These are phyloP conservation scores for Strigops habroptila DNA, from an alignment of 2,113 vertebrate genomes.

Conservation along the genomic window DNA sequence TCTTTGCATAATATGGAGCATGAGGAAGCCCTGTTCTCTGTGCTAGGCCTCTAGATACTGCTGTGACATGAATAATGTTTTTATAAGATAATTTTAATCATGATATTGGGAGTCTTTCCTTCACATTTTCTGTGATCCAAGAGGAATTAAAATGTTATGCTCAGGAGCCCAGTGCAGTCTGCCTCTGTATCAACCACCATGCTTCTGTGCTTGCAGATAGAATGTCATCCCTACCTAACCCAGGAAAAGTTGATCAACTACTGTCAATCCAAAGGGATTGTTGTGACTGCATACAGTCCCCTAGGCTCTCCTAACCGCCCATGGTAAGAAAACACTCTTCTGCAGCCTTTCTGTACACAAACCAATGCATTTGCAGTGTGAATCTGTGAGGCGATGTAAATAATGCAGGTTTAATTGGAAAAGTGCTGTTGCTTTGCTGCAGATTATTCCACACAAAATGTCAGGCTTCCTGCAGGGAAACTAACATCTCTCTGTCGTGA, in stretches of 20 bases:
- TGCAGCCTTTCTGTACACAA: background rate
- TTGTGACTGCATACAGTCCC: slow-evolving; percentile 85
- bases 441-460: background rate
- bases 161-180: background rate
- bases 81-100: background rate
- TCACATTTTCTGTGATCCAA: background rate
- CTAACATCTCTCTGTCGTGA: background rate
- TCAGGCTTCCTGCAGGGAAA: background rate
- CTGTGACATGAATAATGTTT: background rate
- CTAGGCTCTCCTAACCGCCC: slow-evolving; percentile 84
- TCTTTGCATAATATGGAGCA: background rate
- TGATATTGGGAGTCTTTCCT: background rate
- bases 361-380: background rate
- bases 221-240: slow-evolving; percentile 90
- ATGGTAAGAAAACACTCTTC: slow-evolving; percentile 65
- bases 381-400: background rate
- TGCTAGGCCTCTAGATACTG: background rate
- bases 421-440: background rate
- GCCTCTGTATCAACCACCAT: background rate
- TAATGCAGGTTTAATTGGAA: background rate
- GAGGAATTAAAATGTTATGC: background rate
- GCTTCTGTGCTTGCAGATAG: slow-evolving; percentile 72
- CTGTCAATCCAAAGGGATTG: slow-evolving; percentile 80
- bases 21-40: background rate
- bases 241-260: slow-evolving; percentile 85